phyloP scores from a whole-genome alignment of 2,797 vertebrate genomes.

The Rallus crepitans region DNA sequence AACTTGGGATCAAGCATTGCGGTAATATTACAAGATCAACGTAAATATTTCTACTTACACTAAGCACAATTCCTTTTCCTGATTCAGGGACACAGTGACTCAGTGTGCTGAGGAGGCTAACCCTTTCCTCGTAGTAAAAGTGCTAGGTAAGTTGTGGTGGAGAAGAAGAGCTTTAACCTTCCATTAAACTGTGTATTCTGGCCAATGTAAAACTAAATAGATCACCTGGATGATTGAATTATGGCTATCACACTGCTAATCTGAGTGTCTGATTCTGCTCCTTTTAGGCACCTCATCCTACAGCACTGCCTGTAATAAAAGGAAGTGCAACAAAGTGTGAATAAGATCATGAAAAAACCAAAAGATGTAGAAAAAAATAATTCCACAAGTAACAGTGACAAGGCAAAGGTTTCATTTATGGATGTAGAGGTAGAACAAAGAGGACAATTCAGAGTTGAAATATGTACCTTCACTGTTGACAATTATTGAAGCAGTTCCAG shows the following conservation, averaged over 20 bases:
- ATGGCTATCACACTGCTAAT: neutral
- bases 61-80: neutral
- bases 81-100: neutral
- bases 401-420: neutral
- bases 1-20: neutral
- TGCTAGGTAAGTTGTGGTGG: neutral
- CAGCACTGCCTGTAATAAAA: neutral
- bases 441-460: slow-evolving; percentile 15
- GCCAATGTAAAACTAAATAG: neutral
- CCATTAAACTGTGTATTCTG: neutral
- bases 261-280: neutral
- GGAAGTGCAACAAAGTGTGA: neutral
- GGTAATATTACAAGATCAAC: neutral
- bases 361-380: neutral
- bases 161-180: neutral
- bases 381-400: neutral
- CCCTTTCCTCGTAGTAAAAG: neutral
- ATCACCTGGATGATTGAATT: neutral
- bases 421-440: slow-evolving; percentile 11
- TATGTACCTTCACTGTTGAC: slow-evolving; percentile 91
- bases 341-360: neutral
- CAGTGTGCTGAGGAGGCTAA: neutral
- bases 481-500: slow-evolving; percentile 93
- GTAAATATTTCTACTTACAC: neutral
- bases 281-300: neutral